Evolutionary conservation across 2,797 vertebrate species (phyloP).

Genomic region (Sebastes matsubarae): DNA sequence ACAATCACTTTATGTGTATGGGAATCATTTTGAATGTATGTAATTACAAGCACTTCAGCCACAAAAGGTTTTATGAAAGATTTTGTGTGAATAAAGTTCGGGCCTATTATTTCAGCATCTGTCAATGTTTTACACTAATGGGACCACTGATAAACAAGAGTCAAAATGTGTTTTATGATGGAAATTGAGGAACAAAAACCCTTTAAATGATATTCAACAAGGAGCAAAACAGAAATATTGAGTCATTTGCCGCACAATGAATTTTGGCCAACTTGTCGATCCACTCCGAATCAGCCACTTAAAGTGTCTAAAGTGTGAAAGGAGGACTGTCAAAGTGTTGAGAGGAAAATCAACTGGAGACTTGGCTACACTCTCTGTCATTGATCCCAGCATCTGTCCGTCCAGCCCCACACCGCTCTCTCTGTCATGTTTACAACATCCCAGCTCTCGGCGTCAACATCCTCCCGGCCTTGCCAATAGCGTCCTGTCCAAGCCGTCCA

Average conservation of each 20-base stretch:
- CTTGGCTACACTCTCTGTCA: slow-evolving; percentile 37
- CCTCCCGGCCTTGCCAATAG: slow-evolving; percentile 33
- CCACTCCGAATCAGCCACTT: slow-evolving; percentile 52
- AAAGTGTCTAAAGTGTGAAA: slow-evolving; percentile 70
- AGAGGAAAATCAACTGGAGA: slow-evolving; percentile 47
- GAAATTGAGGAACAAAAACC: slow-evolving; percentile 42
- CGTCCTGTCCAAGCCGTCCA: slow-evolving; percentile 41
- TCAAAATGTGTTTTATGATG: slow-evolving; percentile 34
- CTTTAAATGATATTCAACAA: slow-evolving; percentile 27
- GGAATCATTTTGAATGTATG: slow-evolving; percentile 36
- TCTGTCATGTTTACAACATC: slow-evolving; percentile 65
- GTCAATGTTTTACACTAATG: slow-evolving; percentile 48
- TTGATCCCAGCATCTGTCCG: slow-evolving; percentile 54
- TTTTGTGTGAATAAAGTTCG: slow-evolving; percentile 13
- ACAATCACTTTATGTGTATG: slow-evolving; percentile 9
- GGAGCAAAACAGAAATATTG: slow-evolving; percentile 21
- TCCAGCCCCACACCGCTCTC: slow-evolving; percentile 29
- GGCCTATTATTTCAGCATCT: slow-evolving; percentile 40
- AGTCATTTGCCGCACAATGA: slow-evolving; percentile 25
- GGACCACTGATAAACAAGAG: slow-evolving; percentile 38
- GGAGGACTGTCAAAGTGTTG: slow-evolving; percentile 56
- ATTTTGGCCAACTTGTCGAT: slow-evolving; percentile 37
- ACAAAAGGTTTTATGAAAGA: slow-evolving; percentile 15
- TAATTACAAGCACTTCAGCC: slow-evolving; percentile 38
- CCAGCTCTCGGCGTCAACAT: slow-evolving; percentile 40